Conservation (phyloP, 2,113 vertebrate species). For the Oenanthe melanoleuca region DNA sequence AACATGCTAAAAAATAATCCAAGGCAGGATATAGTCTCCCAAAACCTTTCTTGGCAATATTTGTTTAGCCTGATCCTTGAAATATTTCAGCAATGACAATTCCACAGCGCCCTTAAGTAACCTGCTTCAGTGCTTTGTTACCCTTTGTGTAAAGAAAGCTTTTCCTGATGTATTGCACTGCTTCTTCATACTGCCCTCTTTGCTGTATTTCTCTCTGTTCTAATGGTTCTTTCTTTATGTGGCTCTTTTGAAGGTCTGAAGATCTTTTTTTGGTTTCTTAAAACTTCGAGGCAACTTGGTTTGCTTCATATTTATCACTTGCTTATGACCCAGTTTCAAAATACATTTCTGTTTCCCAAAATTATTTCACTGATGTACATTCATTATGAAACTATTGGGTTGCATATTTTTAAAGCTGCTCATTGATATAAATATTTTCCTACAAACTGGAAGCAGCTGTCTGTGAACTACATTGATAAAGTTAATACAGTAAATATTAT, state of each 20-base stretch:
- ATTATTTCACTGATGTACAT: neutral
- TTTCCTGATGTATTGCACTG: neutral
- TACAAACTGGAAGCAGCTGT: neutral
- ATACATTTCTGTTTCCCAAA: neutral
- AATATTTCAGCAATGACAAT: neutral
- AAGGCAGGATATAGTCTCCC: neutral
- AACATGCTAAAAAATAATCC: neutral
- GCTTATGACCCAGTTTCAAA: neutral
- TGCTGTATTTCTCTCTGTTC: neutral
- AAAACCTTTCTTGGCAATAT: neutral
- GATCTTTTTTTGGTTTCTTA: neutral
- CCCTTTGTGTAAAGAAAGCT: neutral
- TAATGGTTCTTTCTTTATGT: neutral
- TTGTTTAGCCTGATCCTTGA: neutral
- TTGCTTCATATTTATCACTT: neutral
- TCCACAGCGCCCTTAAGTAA: neutral
- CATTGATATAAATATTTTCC: neutral
- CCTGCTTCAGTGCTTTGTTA: neutral
- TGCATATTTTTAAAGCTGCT: conserved; percentile 23
- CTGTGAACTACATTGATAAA: conserved; percentile 24
- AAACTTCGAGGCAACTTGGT: neutral
- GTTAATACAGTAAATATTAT: neutral
- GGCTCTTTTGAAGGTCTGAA: neutral
- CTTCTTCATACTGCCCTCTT: neutral
- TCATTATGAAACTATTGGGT: neutral